These are phyloP conservation scores for Dascillus cervinus DNA, from an alignment of 2,888 invertebrate species.

Conservation along the genomic window DNA sequence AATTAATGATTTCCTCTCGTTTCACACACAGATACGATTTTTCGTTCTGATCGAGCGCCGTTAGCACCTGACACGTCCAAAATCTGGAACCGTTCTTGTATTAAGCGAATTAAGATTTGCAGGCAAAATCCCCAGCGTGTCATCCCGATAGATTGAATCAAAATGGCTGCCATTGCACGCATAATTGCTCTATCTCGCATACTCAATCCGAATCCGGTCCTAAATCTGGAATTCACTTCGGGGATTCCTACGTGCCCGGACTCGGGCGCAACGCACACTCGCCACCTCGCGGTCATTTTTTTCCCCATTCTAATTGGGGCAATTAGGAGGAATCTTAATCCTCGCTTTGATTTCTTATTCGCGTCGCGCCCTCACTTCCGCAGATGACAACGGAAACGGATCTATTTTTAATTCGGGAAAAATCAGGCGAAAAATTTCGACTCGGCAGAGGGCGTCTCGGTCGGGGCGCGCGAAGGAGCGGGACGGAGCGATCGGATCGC, in stretches of 20 bases:
- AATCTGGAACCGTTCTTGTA: too few species aligned
- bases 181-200: conserved; percentile 38
- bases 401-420: conserved; percentile 11
- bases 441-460: not conserved
- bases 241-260: conserved; percentile 27
- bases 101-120: conserved; percentile 41
- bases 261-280: conserved; percentile 15
- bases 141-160: conserved; percentile 55
- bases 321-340: conserved; percentile 20
- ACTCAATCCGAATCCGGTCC: conserved; percentile 31
- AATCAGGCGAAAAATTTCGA: not conserved
- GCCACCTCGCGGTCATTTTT: conserved; percentile 7
- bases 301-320: conserved; percentile 18
- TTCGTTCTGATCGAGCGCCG: conserved; percentile 8
- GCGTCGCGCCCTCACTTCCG: conserved; percentile 7
- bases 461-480: not conserved
- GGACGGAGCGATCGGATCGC: not conserved
- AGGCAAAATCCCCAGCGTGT: conserved; percentile 48
- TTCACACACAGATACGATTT: conserved; percentile 9
- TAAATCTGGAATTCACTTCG: conserved; percentile 35
- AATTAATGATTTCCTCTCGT: conserved; percentile 22
- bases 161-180: conserved; percentile 42
- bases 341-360: conserved; percentile 17
- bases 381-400: conserved; percentile 10
- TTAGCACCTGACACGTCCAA: conserved; percentile 10